Conservation (phyloP, 2,888 invertebrate species). For the Rotaria macrura region DNA sequence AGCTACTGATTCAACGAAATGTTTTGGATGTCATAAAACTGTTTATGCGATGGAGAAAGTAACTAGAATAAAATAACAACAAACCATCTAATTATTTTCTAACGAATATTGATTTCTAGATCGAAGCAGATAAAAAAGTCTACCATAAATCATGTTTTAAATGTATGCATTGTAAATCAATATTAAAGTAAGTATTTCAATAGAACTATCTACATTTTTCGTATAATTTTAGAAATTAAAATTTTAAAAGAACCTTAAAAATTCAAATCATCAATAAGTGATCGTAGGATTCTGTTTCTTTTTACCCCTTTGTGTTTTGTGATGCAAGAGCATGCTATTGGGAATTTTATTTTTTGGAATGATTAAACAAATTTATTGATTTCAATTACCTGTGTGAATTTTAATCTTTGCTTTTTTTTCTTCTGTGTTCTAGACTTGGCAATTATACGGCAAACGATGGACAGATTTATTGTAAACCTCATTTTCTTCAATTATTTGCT, state of each 20-base stretch:
- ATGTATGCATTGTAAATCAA: constrained; percentile 80
- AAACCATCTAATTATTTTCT: too few species aligned
- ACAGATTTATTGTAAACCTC: constrained; percentile 76
- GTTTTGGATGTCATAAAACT: constrained; percentile 72
- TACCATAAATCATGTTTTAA: constrained; percentile 92
- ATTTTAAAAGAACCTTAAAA: background rate
- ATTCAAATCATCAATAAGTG: background rate
- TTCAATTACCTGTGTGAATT: background rate
- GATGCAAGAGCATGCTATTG: background rate
- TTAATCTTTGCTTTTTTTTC: too few species aligned
- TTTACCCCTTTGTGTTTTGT: background rate
- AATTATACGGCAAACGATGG: constrained; percentile 83
- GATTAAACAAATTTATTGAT: background rate
- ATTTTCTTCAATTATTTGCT: constrained; percentile 80
- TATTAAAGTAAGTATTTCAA: constrained; percentile 64
- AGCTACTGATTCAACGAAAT: constrained; percentile 51
- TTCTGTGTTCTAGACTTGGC: constrained; percentile 62
- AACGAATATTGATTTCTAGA: constrained; percentile 38
- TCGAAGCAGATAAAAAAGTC: constrained; percentile 75
- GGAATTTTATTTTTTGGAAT: background rate
- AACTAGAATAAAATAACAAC: too few species aligned
- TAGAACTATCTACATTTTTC: background rate
- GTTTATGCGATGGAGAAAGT: constrained; percentile 88
- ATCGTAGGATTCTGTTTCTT: background rate
- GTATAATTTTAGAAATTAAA: background rate